These are phyloP conservation scores for Melanargia galathea DNA, from an alignment of 2,888 invertebrate genomes.

Conservation along the genomic window DNA sequence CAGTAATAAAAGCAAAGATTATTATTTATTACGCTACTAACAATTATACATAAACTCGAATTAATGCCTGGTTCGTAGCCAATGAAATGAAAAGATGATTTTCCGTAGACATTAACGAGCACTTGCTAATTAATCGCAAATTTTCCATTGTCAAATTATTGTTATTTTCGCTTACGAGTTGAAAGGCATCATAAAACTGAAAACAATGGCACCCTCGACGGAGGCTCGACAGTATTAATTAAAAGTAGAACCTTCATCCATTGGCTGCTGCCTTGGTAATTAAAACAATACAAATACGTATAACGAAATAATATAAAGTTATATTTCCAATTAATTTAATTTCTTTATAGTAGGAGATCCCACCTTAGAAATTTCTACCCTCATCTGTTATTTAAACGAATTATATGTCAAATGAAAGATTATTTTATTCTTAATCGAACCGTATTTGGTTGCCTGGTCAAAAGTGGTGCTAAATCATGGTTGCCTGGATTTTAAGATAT, in stretches of 20 bases:
- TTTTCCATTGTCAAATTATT: slow-evolving; percentile 39
- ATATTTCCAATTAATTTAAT: not conserved
- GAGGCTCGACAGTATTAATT: slow-evolving; percentile 61
- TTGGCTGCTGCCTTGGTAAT: slow-evolving; percentile 51
- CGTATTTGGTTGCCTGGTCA: too few relatives aligned
- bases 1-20: too few relatives aligned
- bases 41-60: too few relatives aligned
- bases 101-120: slow-evolving; percentile 6
- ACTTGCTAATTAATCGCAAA: slow-evolving; percentile 41
- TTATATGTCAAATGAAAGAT: too few relatives aligned
- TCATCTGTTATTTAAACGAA: too few relatives aligned
- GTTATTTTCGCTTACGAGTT: slow-evolving; percentile 47
- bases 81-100: slow-evolving; percentile 19
- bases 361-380: too few relatives aligned
- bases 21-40: too few relatives aligned
- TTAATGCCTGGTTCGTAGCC: slow-evolving; percentile 10
- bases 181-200: slow-evolving; percentile 50
- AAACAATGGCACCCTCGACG: slow-evolving; percentile 49
- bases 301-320: slow-evolving; percentile 48
- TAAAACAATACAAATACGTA: slow-evolving; percentile 64
- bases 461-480: too few relatives aligned
- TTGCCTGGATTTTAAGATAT: too few relatives aligned
- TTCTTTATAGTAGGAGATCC: too few relatives aligned
- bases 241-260: slow-evolving; percentile 57
- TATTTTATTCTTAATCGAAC: too few relatives aligned